These are phyloP conservation scores for Pristis pectinata DNA, from an alignment of 2,797 vertebrate species.

Conservation along the genomic window DNA sequence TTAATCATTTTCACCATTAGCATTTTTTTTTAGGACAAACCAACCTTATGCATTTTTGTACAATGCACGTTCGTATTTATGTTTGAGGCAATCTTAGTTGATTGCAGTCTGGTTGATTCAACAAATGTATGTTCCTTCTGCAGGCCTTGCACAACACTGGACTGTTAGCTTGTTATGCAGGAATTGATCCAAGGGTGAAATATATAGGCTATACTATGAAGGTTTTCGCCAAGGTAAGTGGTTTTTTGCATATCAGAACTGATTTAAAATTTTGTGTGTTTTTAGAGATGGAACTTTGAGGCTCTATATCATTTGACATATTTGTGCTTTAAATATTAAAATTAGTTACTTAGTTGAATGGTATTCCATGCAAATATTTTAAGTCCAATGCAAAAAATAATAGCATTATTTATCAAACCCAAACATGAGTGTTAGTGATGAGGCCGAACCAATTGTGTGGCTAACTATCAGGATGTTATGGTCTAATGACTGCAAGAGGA, in stretches of 20 bases:
- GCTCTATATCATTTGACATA: not conserved
- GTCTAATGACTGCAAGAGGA: no score
- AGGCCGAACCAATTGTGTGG: no score
- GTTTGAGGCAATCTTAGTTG: not conserved
- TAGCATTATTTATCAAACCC: not conserved
- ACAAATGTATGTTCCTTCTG: slow-evolving; percentile 40
- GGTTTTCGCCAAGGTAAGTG: slow-evolving; percentile 83
- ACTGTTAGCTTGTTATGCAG: slow-evolving; percentile 78
- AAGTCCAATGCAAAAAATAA: not conserved
- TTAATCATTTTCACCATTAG: not conserved
- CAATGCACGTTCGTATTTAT: not conserved
- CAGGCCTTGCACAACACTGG: slow-evolving; percentile 88
- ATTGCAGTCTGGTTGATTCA: not conserved
- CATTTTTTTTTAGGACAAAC: not conserved
- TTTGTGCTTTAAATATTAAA: not conserved
- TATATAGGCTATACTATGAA: slow-evolving; percentile 95
- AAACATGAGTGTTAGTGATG: no score
- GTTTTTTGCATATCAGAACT: not conserved
- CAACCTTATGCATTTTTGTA: not conserved
- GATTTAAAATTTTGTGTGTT: not conserved
- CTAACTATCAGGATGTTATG: no score
- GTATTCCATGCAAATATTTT: not conserved
- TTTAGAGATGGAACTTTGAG: not conserved
- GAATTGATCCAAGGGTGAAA: slow-evolving; percentile 81
- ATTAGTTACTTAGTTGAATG: not conserved